phyloP scores from a whole-genome alignment of 2,113 vertebrate genomes.

The Pycnonotus jocosus region DNA sequence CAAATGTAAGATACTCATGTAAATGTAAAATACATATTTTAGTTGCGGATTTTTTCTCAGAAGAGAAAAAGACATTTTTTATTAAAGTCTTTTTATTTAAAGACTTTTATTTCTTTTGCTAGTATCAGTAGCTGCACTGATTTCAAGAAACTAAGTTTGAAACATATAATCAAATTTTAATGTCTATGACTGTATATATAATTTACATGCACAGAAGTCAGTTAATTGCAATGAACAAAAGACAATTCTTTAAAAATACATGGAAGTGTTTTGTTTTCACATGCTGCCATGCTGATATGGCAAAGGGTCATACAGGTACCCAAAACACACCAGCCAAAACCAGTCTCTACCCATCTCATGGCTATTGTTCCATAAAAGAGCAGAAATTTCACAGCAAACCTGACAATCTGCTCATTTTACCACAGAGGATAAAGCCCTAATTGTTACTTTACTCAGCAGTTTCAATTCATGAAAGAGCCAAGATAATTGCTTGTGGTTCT shows the following conservation, averaged over 20 bases:
- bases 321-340: not conserved
- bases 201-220: not conserved
- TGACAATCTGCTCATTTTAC: not conserved
- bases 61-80: not conserved
- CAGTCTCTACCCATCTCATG: not conserved
- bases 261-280: not conserved
- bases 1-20: not conserved
- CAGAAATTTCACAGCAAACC: not conserved
- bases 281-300: not conserved
- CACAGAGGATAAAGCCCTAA: not conserved
- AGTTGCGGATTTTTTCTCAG: not conserved
- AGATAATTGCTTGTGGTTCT: not conserved
- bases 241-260: not conserved
- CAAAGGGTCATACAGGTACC: rapidly evolving
- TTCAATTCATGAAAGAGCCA: not conserved
- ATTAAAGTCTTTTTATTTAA: too few relatives aligned
- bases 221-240: not conserved
- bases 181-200: not conserved
- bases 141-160: not conserved
- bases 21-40: not conserved
- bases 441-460: not conserved
- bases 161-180: not conserved
- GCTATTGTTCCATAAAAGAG: not conserved
- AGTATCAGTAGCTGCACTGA: not conserved
- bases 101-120: not conserved